These are phyloP conservation scores for Acipenser transmontanus DNA, from an alignment of 2,797 vertebrate genomes.

Conservation along the genomic window DNA sequence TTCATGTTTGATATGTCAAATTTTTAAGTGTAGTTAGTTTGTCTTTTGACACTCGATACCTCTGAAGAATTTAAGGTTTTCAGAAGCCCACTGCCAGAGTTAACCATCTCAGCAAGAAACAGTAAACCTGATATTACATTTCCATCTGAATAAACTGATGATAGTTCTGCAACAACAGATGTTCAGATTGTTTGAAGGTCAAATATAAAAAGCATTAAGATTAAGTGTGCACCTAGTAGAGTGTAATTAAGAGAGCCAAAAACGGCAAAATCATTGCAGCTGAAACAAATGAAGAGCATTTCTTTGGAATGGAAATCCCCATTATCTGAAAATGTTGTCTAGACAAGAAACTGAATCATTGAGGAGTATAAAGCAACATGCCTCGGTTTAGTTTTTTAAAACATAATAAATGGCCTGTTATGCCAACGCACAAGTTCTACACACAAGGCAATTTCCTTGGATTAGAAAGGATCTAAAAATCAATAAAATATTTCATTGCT, in stretches of 20 bases:
- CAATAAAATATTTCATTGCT: no score
- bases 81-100: no score
- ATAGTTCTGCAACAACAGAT: neutral
- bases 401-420: no score
- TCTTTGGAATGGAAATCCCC: neutral
- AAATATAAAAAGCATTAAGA: neutral
- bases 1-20: no score
- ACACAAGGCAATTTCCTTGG: conserved; percentile 40
- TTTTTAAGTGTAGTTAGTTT: no score
- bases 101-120: no score
- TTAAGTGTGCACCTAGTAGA: neutral
- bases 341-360: neutral
- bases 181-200: neutral
- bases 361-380: neutral
- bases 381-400: no score
- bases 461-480: conserved; percentile 15
- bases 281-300: neutral
- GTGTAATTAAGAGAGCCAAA: neutral
- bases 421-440: conserved; percentile 18
- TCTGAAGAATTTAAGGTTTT: no score
- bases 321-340: neutral
- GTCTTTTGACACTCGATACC: no score
- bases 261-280: neutral
- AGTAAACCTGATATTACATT: no score
- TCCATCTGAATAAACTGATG: no score